Base-by-base conservation (phyloP, 2,888 invertebrate genomes). In the Itoplectis maculator region DNA sequence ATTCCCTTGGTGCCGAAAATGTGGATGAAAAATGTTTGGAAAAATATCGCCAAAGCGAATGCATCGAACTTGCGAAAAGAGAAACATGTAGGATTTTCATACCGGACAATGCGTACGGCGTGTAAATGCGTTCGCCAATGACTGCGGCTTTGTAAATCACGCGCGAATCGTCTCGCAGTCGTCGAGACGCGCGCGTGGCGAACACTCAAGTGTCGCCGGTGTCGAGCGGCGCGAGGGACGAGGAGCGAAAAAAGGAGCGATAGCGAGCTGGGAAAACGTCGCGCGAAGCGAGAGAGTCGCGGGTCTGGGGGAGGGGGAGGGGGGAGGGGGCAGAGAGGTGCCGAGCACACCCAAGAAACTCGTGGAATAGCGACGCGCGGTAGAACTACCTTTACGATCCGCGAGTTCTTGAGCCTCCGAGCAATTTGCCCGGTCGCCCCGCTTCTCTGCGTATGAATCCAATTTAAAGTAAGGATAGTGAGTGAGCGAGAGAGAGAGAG, bases 361-460 rank as follows among this genome's bases (percentile, higher is more conserved):
- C 59, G 13, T 56, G 54, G 70, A 77, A 76, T 66, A 66, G 66
- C 66, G 73, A 74, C 68, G 61, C 68, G 61, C 45, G 35, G 59
- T 40, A 42, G 63, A 76, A 66, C 61, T 35, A 54, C 54, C 74
- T 81, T 72, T 74, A 78, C 72, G 77, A 84, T 83, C 79, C 79
- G 81, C 73, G 81, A 80, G 82, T 86, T 86, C 86, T 86, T 84
- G 85, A 87, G 86, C 85, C 86, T 87, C 73, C 84, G 81, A 87
- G 84, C 85, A 87, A 87, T 89, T 87, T 87, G 83, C 83, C 77
- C 81, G 75, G 83, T 83, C 82, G 84, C 85, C 29, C 59, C 84
- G 85, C 85, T 86, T 85, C 85, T 84, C 84, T 84, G 85, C 86
- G 86, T 87, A 88, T 88, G 87, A 87, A 88, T 88, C 87, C 87